A percentile compares a stretch with the other conserved stretches of the same genome.
These are phyloP conservation scores for Pantala flavescens DNA, from an alignment of 1,140 invertebrate genomes.

Conservation along the genomic window DNA sequence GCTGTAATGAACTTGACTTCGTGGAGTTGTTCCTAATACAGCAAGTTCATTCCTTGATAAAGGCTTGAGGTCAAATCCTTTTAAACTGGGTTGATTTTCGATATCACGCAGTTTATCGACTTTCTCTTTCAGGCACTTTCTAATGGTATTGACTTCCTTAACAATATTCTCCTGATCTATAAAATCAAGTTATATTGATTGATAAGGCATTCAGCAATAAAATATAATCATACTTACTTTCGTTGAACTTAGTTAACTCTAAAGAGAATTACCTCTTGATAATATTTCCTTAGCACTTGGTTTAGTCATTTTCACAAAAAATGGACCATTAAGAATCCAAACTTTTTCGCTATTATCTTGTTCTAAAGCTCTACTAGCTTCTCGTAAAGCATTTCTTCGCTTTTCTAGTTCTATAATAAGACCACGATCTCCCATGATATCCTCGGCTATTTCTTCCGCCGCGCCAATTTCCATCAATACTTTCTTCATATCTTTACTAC, in stretches of 20 bases:
- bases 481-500: neutral
- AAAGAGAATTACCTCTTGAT: neutral
- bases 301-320: neutral
- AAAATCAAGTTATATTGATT: neutral
- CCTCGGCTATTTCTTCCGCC: neutral
- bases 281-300: neutral
- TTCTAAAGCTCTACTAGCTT: neutral
- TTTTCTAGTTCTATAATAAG: neutral
- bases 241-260: too few species aligned
- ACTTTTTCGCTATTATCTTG: neutral
- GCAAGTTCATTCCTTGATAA: neutral
- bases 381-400: neutral
- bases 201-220: too few species aligned
- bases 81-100: neutral
- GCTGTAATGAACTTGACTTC: neutral
- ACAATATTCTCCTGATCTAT: neutral
- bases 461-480: neutral
- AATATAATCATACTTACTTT: too few species aligned
- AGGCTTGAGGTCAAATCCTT: neutral
- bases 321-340: neutral
- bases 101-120: neutral
- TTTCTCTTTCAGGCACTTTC: neutral
- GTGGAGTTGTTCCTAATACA: neutral
- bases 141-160: neutral
- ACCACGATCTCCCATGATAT: neutral